Evolutionary conservation across 2,888 invertebrate species (phyloP), one percentile per base, ranked within the genome.

Genomic region (Chrysodeixis includens): DNA sequence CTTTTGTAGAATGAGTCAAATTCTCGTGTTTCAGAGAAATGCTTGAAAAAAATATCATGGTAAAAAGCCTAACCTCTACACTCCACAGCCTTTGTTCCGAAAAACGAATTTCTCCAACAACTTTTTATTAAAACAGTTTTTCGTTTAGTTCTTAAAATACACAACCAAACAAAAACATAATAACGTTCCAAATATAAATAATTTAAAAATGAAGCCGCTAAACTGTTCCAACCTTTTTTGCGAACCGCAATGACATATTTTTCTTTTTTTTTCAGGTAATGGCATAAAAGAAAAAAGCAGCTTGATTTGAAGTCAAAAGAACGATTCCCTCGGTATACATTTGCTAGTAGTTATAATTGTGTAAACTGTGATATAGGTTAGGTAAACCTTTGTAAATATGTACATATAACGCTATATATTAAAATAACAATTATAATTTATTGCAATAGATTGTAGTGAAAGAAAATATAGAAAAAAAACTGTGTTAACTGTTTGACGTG

Each of bases 401-500:
- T 91, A 90, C 85, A 91, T 79, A 70, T 71, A 57, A 83, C 78
- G 35, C 61, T 78, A 78, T 73, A 81, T 79, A 79, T 57, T 26
- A 14, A 78, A 84, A 83, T 83, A 84, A 86, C 76, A 69, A 72
- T 70, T 79, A 76, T 90, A 91, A 90, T 84, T 91, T 92, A 92
- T 90, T 90, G 75, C 84, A 84, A 76, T 86, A 87, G 86, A 87
- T 78, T 83, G 75, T 87, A 87, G 83, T 79, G 40, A 75, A 89
- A 85, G 79, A 83, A 86, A 90, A 87, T 84, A 88, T 85, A 87
- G 86, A 84, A 86, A 84, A 86, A 84, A 85, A 84, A 85, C 83
- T 86, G 87, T 85, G 87, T 91, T 89, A 87, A 87, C 69, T 85
- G 85, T 88, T 88, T 64, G 62, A 52, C 69, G 61, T 74, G 77